Base-by-base conservation (phyloP, 1,140 invertebrate species). In the Spodoptera litura region DNA sequence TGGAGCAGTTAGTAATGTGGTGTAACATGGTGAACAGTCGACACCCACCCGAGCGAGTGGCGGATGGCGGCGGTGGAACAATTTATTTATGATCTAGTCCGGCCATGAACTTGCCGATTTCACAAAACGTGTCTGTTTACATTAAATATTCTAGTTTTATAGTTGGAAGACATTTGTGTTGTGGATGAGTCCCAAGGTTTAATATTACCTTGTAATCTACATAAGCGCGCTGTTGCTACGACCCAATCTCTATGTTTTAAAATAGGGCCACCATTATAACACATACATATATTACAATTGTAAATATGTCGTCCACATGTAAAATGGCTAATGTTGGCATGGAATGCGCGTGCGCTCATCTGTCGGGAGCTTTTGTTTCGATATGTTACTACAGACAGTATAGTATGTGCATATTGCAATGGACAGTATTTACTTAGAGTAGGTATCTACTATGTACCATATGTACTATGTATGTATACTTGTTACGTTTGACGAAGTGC, bases 61-160 rank as follows among this genome's bases (percentile, higher is more conserved):
- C 38, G 38, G 6, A 10, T 8, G 38, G 38, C 35, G 35, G n/a
- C 61, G 4, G 64, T 5, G 64, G 12, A 52, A 68, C 64, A 13
- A 68, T 68, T 52, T 55, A 55, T 55, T n/a, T 68, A 68, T 68
- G 49, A 68, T 68, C 12, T 68, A 68, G 64, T 68, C 52, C 64
- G 64, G 49, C 64, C 64, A 11, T 68, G 64, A 68, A 68, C 64
- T 68, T 68, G 64, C 49, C 64, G 44, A 68, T 52, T 51, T 68
- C 49, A 52, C 61, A 62, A 62, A 52, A 52, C 64, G 64, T 31
- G 64, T 51, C 64, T 68, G 61, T 68, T 68, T 52, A 52, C 25
- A 49, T 52, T 51, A 51, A 52, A 52, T 52, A 52, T 68, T 68
- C 20, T 52, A 31, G 12, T 15, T 68, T 49, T 25, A 68, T 52